Percentiles rank a stretch among this genome's conserved stretches.
These are phyloP conservation scores for Menidia menidia DNA, from an alignment of 2,797 vertebrate genomes.

Conservation along the genomic window DNA sequence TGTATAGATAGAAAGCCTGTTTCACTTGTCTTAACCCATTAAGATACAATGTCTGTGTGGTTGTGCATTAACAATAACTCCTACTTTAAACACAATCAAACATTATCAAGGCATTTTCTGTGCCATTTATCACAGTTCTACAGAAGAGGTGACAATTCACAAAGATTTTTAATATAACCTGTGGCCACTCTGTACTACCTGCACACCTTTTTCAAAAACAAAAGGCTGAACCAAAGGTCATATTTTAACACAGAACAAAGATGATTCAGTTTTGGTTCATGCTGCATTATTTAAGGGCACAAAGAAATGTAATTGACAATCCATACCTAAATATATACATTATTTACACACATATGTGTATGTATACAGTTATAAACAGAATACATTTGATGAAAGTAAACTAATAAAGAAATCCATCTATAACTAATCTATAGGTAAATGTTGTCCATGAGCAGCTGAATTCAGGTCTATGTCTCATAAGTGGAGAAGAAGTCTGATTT, in stretches of 20 bases:
- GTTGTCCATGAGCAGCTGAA: background rate
- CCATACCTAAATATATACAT: no score
- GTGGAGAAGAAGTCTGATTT: conserved; percentile 29
- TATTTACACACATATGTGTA: no score
- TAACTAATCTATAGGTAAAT: background rate
- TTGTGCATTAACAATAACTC: background rate
- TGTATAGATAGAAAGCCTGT: background rate
- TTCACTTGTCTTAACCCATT: conserved; percentile 5
- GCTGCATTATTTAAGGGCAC: no score
- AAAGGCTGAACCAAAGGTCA: no score
- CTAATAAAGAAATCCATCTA: background rate
- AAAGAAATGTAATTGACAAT: no score
- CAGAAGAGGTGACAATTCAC: conserved; percentile 8
- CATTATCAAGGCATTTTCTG: background rate
- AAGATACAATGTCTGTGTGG: background rate
- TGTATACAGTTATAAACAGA: background rate
- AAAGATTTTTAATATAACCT: background rate
- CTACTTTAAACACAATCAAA: conserved; percentile 5
- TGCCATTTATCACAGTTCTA: background rate
- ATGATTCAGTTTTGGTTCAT: background rate
- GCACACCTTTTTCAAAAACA: background rate
- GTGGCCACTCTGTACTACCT: background rate
- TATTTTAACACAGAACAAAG: no score
- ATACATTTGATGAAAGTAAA: background rate
- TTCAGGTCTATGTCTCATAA: conserved; percentile 15